Evolutionary conservation across 2,113 vertebrate species (phyloP).

Genomic region (Talpa occidentalis): DNA sequence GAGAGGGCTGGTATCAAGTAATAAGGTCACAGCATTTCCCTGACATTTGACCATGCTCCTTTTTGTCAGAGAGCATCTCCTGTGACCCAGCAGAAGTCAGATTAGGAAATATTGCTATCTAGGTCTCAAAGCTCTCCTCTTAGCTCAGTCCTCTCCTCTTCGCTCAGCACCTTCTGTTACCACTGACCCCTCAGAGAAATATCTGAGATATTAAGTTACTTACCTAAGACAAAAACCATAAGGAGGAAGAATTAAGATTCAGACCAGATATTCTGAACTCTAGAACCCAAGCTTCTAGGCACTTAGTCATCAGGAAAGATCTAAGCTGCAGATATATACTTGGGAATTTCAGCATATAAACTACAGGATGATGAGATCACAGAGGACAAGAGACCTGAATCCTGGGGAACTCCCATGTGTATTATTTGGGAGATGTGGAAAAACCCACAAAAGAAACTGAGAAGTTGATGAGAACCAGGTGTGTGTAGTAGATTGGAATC

Average conservation of each 20-base stretch:
- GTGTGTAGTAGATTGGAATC: neutral
- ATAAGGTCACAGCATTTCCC: neutral
- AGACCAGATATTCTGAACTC: neutral
- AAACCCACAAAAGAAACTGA: neutral
- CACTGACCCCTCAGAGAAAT: neutral
- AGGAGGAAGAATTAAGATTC: neutral
- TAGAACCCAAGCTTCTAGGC: neutral
- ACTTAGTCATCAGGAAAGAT: neutral
- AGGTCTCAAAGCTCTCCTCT: neutral
- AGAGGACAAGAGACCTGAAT: neutral
- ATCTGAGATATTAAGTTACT: neutral
- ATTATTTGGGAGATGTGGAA: neutral
- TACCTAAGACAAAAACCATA: neutral
- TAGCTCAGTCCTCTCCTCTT: neutral
- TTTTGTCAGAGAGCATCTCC: neutral
- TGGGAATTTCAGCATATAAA: neutral
- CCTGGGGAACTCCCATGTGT: neutral
- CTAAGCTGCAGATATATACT: neutral
- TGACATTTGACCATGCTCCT: neutral
- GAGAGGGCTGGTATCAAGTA: neutral
- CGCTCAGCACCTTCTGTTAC: neutral
- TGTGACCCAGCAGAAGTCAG: neutral
- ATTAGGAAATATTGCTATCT: neutral
- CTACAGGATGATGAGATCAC: neutral
- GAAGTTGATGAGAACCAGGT: neutral